Base-by-base conservation (phyloP, 2,113 vertebrate species). In the Prionailurus viverrinus region DNA sequence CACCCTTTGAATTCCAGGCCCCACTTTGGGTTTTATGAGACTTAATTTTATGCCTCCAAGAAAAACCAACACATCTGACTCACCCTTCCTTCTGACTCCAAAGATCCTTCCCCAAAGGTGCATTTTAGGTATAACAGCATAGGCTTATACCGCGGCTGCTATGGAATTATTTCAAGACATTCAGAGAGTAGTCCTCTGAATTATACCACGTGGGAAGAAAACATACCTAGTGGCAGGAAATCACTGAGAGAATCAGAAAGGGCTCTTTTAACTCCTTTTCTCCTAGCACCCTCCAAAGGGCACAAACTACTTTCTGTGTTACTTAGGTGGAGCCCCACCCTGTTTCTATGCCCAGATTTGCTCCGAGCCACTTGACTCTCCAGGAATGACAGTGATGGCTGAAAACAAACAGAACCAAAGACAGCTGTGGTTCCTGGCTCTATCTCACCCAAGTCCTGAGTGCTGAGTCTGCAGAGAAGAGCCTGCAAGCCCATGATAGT, bases 1-100 rank as follows among this genome's bases (percentile, higher is more conserved):
- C 16, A 68, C 31, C 31, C 61, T 89, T 96, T 93, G 41, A 93
- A 74, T 86, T 91, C 80, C 81, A 93, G 58, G 41, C 16, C 58
- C 66, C 21, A 66, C 73, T 96, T 69, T 53, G 48, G 16, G 9
- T 91, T 93, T 97, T 97, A 83, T 71, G 33, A 94, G 41, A 51
- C 65, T 25, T 95, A 83, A 89, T 86, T 89, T 91, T 95, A 95
- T 96, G 82, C 63, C 55, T 96, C 18, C 79, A 68, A 96, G 83
- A 87, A 92, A 97, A 95, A 85, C 45, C 33, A 94, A 82, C 39
- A 89, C 7, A 61, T 7, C 58, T 39, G 36, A 93, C n/a, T 53
- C 33, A 45, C 65, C 53, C 65, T 97, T 19, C 51, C 84, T 96
- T 51, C 71, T 74, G 19, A 96, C 36, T 96, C 83, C 36, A 83